Evolutionary conservation across 1,140 invertebrate species (phyloP), one percentile per base, ranked within the genome.

Genomic region (Parapsyche elsis): DNA sequence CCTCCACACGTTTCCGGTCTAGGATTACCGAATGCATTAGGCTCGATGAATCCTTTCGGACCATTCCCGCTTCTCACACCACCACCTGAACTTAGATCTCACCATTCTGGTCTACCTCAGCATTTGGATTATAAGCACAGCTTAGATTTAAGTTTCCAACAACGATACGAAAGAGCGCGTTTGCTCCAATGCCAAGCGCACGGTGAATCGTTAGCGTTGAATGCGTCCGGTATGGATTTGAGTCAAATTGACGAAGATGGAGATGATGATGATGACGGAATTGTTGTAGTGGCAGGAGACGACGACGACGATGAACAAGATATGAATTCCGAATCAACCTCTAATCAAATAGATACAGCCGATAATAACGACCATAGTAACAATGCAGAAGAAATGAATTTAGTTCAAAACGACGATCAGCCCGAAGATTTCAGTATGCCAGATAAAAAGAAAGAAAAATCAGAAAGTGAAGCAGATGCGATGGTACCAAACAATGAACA

Each of bases 11-110:
- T 92, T 7, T 91, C 93, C 9, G 86, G 87, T 2, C 73, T 89
- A 24, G 86, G 85, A 76, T 86, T 89, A 16, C 87, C 86, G 87
- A 84, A 90, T 93, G 86, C 92, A 38, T 75, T 94, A 5, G 92
- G 92, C 84, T 90, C 92, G 30, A 83, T 95, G 81, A 91, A 92
- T 85, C 91, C 94, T 0, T 95, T 95, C 84, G 92, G 93, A 45
- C 91, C 93, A 0, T 95, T 95, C 83, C 94, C 94, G 5, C 84
- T 95, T 19, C 85, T 95, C 1, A 94, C 94, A 9, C 92, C 93
- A 30, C 92, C 93, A 5, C 92, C 93, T n/a, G 94, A 93, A 83
- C 89, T 94, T 81, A 89, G 93, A 70, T 92, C 92, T 79, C 90
- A 92, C 81, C 79, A 81, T 73, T 59, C 79, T 86, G 86, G 45